Conservation (phyloP, 2,797 vertebrate species). For the Mallotus villosus region DNA sequence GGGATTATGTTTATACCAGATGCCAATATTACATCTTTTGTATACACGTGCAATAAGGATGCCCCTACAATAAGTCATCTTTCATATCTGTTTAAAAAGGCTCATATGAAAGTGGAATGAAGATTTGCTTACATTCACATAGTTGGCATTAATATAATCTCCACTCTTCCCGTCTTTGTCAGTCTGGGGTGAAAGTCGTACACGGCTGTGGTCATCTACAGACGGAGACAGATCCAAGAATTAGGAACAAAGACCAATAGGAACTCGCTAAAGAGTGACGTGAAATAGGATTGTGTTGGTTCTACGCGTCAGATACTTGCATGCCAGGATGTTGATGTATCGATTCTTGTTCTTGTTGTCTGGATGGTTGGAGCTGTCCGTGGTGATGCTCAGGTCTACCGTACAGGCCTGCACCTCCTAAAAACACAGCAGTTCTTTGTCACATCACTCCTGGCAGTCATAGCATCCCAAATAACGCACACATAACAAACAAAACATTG, state of each 20-base stretch:
- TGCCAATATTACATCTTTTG: background rate
- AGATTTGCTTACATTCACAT: slow-evolving; percentile 86
- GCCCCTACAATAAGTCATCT: no score
- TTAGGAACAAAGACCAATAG: background rate
- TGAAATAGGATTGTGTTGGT: background rate
- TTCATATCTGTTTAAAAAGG: no score
- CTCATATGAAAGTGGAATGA: background rate
- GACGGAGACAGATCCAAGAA: slow-evolving; percentile 27
- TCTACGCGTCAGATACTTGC: slow-evolving; percentile 72
- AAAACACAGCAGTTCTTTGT: slow-evolving; percentile 9
- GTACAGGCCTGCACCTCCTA: slow-evolving; percentile 92
- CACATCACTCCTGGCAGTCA: background rate
- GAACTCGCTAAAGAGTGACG: background rate
- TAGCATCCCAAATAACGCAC: background rate
- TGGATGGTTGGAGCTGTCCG: slow-evolving; percentile 89
- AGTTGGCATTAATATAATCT: slow-evolving; percentile 98
- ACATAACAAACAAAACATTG: background rate
- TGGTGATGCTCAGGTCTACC: slow-evolving; percentile 86
- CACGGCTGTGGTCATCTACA: slow-evolving; percentile 94
- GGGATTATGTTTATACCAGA: background rate
- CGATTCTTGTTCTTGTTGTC: slow-evolving; percentile 95
- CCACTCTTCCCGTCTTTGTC: slow-evolving; percentile 84
- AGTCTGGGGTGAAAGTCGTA: slow-evolving; percentile 80
- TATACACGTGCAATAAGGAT: background rate
- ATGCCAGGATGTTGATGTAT: slow-evolving; percentile 93